Conservation (phyloP, 2,113 vertebrate genomes). For the Cryptotis parvus region DNA sequence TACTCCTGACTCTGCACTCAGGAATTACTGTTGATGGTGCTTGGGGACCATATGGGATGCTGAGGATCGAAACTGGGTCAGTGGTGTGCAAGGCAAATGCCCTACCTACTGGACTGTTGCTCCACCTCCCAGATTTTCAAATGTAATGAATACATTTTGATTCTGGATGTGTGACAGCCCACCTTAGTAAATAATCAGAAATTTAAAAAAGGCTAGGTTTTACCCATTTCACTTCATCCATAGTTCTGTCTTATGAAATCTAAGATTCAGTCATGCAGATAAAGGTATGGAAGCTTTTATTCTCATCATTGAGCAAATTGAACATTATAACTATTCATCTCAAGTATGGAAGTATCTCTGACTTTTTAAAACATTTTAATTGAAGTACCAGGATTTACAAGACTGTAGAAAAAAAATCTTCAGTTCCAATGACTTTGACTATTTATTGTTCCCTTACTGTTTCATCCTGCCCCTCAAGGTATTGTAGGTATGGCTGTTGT, state of each 20-base stretch:
- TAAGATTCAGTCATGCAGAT: conserved; percentile 44
- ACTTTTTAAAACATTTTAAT: conserved; percentile 21
- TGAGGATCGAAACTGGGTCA: no score
- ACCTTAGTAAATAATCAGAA: not conserved
- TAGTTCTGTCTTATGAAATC: not conserved
- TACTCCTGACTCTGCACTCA: no score
- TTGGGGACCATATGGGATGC: no score
- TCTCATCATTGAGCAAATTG: conserved; percentile 1
- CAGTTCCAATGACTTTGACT: no score
- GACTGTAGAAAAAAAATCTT: no score
- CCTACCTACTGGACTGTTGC: no score
- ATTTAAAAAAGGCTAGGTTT: not conserved
- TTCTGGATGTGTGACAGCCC: conserved; percentile 17
- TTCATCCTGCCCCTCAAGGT: no score
- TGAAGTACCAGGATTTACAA: no score
- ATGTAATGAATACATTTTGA: not conserved
- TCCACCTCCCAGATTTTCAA: not conserved
- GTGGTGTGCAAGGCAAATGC: no score
- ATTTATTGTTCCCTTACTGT: no score
- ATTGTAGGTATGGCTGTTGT: no score
- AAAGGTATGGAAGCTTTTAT: not conserved
- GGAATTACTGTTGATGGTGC: no score
- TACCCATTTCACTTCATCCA: conserved; percentile 35
- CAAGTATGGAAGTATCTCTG: conserved; percentile 44
- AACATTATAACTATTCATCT: conserved; percentile 4